These are phyloP conservation scores for Odontomyia ornata DNA, from an alignment of 2,888 invertebrate species.

Conservation along the genomic window DNA sequence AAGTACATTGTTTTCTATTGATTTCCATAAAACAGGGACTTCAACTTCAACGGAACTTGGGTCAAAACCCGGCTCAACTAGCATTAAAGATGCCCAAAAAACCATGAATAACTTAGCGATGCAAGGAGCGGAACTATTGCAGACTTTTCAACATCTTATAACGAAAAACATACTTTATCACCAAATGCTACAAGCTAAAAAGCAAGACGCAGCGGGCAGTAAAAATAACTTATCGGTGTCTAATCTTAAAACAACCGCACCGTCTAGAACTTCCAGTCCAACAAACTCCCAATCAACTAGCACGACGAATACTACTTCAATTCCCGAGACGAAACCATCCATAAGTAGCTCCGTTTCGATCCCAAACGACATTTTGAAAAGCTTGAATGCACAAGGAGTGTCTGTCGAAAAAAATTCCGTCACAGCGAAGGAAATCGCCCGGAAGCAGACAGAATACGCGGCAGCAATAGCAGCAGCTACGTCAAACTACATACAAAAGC, in stretches of 20 bases:
- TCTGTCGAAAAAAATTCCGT: slow-evolving; percentile 35
- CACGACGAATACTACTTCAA: no score
- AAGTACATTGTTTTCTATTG: neutral
- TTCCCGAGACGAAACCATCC: neutral
- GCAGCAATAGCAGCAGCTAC: slow-evolving; percentile 47
- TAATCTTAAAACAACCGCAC: no score
- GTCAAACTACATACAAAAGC: slow-evolving; percentile 47
- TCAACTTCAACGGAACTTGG: neutral
- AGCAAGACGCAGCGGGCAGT: neutral
- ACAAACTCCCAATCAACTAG: no score
- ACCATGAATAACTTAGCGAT: slow-evolving; percentile 50
- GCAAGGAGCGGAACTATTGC: slow-evolving; percentile 51
- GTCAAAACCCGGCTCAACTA: neutral
- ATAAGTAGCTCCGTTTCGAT: neutral
- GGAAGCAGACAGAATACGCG: slow-evolving; percentile 44
- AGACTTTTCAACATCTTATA: slow-evolving; percentile 47
- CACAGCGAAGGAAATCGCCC: neutral
- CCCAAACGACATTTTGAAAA: neutral
- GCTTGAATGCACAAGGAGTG: slow-evolving; percentile 8
- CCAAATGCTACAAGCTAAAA: slow-evolving; percentile 38
- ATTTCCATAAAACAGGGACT: slow-evolving; percentile 4
- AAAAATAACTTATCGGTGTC: neutral
- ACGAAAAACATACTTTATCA: slow-evolving; percentile 49
- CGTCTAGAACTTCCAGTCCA: no score
- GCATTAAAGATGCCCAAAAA: slow-evolving; percentile 43